Base-by-base conservation (phyloP, 2,888 invertebrate species). In the Coenonympha glycerion region DNA sequence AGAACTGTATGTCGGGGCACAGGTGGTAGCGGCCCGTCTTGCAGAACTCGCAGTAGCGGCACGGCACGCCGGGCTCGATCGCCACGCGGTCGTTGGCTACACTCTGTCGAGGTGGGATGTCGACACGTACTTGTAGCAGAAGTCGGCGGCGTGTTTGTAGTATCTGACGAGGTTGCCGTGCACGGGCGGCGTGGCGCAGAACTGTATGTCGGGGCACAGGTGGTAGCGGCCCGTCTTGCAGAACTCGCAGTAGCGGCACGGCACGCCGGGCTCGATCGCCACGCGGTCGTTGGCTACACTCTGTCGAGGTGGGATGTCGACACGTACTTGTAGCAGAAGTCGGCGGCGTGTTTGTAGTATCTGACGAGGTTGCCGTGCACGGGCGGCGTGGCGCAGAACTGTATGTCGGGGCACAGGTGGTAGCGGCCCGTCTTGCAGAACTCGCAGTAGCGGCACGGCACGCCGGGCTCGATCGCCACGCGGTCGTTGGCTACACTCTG, bases 371-470 rank as follows among this genome's bases (percentile, higher is more conserved):
- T 97, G 47, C 99, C 99, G 87, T 99, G 92, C 47, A 90, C 84
- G 0, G 98, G 98, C 1, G 98, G 98, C 0, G 98, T 98, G n/a
- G 98, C 98, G 78, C 96, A 96, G 86, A 98, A 98, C 47, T 87
- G 70, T 77, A 98, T 93, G 47, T 95, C 94, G 0, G 90, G 89
- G 62, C 99, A 99, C 34, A 98, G 89, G 82, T 99, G 96, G 84
- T 99, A 99, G 52, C 90, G 89, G 31, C 98, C 98, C 0, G 84
- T 88, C 82, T 95, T 96, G 85, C 98, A 99, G 73, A 90, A 92
- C 34, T 90, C 87, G 75, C 98, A 99, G 46, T 81, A 79, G 47
- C 96, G 90, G 69, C 98, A 99, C 2, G 95, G 92, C 51, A 95
- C 93, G 6, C 97, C 98, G 0, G 98, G 98, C 80, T 98, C 98